Conservation (phyloP, 2,797 vertebrate species). For the Trachops cirrhosus region DNA sequence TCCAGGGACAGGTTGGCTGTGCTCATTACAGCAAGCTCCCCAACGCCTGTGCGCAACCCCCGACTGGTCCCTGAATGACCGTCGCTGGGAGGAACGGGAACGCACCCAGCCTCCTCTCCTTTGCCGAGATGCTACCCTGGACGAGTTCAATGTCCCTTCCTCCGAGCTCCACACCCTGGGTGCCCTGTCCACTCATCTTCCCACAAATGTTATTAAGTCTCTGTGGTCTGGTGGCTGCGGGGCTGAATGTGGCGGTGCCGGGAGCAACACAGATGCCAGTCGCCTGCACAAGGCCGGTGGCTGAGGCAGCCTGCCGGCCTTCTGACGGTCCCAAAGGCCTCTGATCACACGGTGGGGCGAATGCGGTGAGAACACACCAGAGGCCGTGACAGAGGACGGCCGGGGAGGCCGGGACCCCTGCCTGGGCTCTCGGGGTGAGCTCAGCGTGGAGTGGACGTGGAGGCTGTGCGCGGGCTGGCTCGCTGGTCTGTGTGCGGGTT, state of each 20-base stretch:
- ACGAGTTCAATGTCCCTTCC: not conserved
- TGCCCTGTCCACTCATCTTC: not conserved
- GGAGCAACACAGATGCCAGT: fast-evolving
- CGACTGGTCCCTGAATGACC: not conserved
- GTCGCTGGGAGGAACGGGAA: not conserved
- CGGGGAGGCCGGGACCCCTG: not conserved
- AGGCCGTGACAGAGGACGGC: not conserved
- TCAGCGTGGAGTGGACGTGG: fast-evolving
- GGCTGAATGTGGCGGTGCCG: not conserved
- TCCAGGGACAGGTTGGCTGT: not conserved
- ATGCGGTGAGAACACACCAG: fast-evolving
- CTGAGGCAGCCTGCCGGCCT: fast-evolving
- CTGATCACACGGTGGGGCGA: not conserved
- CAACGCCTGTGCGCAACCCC: not conserved
- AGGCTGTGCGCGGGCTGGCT: not conserved
- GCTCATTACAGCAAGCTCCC: not conserved
- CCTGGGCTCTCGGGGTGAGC: not conserved
- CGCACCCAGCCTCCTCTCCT: not conserved
- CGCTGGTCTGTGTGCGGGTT: fast-evolving
- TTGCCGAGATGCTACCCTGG: fast-evolving
- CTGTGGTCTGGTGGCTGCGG: not conserved
- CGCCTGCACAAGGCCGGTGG: fast-evolving
- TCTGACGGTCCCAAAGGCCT: fast-evolving
- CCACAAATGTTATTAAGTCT: not conserved
- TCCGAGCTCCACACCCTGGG: not conserved